Evolutionary conservation across 2,797 vertebrate species (phyloP).

Genomic region (Platalea minor): DNA sequence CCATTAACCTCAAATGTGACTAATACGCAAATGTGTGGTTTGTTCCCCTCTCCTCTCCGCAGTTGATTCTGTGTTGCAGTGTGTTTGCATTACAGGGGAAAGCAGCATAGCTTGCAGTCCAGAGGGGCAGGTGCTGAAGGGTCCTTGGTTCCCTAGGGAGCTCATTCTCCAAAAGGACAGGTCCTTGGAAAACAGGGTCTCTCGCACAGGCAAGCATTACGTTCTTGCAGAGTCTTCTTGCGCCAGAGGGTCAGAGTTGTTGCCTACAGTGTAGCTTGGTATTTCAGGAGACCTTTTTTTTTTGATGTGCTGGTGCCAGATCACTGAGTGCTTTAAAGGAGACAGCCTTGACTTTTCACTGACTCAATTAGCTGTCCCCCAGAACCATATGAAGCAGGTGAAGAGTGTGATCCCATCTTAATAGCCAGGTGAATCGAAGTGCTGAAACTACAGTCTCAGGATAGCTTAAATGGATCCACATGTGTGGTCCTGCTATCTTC

Average conservation of each 20-base stretch:
- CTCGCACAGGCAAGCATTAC: background rate
- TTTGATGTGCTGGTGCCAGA: background rate
- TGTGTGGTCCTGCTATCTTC: background rate
- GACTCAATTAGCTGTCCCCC: background rate
- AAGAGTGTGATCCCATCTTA: background rate
- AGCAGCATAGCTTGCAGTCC: background rate
- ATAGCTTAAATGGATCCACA: background rate
- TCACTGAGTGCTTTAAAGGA: background rate
- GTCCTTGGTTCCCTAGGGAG: background rate
- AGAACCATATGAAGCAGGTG: background rate
- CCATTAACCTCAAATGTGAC: slow-evolving; percentile 40
- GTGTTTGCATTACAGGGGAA: background rate
- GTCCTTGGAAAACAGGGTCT: background rate
- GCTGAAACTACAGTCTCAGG: background rate
- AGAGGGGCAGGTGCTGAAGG: background rate
- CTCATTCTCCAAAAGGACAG: background rate
- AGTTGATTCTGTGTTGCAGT: background rate
- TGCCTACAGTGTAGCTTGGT: background rate
- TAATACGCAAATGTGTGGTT: background rate
- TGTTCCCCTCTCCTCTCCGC: background rate
- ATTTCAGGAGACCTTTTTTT: background rate
- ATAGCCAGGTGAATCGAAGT: background rate
- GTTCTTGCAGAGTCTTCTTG: background rate
- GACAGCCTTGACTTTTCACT: background rate
- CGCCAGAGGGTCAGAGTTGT: background rate